These are phyloP conservation scores for Aphaenogaster rudis DNA, from an alignment of 1,140 invertebrate genomes.

Conservation along the genomic window DNA sequence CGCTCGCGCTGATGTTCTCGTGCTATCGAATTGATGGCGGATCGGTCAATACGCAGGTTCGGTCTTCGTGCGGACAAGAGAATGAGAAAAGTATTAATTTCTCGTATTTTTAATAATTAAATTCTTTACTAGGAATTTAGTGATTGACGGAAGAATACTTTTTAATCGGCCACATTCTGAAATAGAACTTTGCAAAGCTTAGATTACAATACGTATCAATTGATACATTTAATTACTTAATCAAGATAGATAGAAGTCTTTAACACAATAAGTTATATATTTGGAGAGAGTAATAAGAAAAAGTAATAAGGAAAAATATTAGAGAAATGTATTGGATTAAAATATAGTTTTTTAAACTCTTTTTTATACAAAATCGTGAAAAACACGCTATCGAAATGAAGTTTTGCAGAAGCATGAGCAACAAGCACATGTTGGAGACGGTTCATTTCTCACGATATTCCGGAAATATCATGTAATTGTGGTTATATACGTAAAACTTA, in stretches of 20 bases:
- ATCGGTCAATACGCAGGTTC: neutral
- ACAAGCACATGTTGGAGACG: neutral
- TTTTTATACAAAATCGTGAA: neutral
- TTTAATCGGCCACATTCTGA: neutral
- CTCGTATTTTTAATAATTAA: neutral
- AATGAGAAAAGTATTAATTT: neutral
- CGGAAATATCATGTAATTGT: slow-evolving; percentile 28
- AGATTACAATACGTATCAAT: neutral
- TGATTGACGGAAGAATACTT: neutral
- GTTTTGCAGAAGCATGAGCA: neutral
- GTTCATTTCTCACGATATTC: slow-evolving; percentile 21
- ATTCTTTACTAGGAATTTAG: neutral
- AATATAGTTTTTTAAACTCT: neutral
- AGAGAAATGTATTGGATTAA: neutral
- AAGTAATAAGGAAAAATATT: neutral
- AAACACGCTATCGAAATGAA: neutral
- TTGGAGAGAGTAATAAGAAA: neutral
- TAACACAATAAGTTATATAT: neutral
- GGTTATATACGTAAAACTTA: slow-evolving; percentile 34
- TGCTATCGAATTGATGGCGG: slow-evolving; percentile 5
- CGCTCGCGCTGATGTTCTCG: slow-evolving; percentile 3
- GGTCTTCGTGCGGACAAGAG: neutral
- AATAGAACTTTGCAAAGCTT: neutral
- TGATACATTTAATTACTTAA: slow-evolving; percentile 4
- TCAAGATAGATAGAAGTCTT: neutral